Base-by-base conservation (phyloP, 2,888 invertebrate genomes). In the Lumbricus terrestris region DNA sequence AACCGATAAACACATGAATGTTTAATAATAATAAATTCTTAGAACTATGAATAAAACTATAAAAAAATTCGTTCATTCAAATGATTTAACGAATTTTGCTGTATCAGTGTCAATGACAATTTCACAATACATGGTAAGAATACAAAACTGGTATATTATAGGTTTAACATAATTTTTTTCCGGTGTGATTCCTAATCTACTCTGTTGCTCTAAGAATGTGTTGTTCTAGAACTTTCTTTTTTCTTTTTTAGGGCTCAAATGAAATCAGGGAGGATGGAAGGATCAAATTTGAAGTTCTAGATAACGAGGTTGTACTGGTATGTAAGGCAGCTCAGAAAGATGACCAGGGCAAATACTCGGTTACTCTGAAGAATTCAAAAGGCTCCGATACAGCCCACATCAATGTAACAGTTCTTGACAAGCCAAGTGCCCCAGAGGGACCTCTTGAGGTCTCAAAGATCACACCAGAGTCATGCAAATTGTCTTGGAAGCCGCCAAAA, bases 331-430 rank as follows among this genome's bases (percentile, higher is more conserved):
- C 98, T 0, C 97, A 98, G 95, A 96, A 98, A 88, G 96, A 96
- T 0, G 99, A 99, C 95, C 97, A 97, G 35, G 99, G 99, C 88
- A 97, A 97, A 16, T 99, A 99, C 95, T 97, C 97, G 0, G 97
- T 99, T 89, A 97, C 97, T 94, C 96, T 99, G 93, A 96, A 97
- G 23, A 99, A 99, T 95, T 96, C 96, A 92, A 97, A 97, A 93
- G 99, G 99, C 33, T 97, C 97, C 2, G 99, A 99, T 95, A 97
- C 98, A 18, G 98, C 97, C 40, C 96, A 97, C 54, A 97, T 99
- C 96, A 97, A 97, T 95, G 98, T 97, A 37, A 95, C 96, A 54
- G 96, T 97, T 90, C 96, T 96, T 37, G 92, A 91, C 90, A 92
- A 92, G 94, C 99, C 99, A 54, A 96, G 97, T 54, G 97, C 97